Conservation (phyloP, 2,888 invertebrate genomes). For the Acanthosepion esculentum region DNA sequence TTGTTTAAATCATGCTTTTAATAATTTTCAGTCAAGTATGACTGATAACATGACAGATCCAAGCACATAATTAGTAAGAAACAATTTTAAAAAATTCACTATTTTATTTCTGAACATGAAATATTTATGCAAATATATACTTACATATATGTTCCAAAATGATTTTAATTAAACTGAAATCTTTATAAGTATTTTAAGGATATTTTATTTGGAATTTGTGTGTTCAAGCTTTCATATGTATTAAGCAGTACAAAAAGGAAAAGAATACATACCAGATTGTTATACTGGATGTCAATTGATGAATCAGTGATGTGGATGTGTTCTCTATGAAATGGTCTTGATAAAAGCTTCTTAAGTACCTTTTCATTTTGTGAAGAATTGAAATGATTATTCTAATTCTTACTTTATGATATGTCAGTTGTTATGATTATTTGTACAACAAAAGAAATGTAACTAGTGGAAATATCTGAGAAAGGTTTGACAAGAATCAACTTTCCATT, state of each 20-base stretch:
- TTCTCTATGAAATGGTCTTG: neutral
- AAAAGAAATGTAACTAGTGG: neutral
- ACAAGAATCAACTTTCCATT: too few species aligned
- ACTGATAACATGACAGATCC: neutral
- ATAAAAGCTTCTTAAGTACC: neutral
- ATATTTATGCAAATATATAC: neutral
- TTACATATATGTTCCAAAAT: too few species aligned
- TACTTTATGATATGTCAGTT: neutral
- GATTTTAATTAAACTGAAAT: too few species aligned
- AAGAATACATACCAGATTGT: neutral
- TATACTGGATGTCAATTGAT: neutral
- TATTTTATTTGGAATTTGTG: neutral
- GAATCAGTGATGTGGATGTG: neutral
- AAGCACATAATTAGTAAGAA: neutral
- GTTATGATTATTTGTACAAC: neutral
- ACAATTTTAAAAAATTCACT: neutral
- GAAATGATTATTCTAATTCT: neutral
- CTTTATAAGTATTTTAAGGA: too few species aligned
- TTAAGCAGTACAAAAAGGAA: neutral
- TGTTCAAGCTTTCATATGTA: neutral
- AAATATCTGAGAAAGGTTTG: neutral
- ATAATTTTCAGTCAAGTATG: neutral
- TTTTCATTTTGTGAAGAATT: neutral
- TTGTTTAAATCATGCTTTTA: neutral
- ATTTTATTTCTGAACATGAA: neutral